These are phyloP conservation scores for Chitala chitala DNA, from an alignment of 2,113 vertebrate genomes.

Conservation along the genomic window DNA sequence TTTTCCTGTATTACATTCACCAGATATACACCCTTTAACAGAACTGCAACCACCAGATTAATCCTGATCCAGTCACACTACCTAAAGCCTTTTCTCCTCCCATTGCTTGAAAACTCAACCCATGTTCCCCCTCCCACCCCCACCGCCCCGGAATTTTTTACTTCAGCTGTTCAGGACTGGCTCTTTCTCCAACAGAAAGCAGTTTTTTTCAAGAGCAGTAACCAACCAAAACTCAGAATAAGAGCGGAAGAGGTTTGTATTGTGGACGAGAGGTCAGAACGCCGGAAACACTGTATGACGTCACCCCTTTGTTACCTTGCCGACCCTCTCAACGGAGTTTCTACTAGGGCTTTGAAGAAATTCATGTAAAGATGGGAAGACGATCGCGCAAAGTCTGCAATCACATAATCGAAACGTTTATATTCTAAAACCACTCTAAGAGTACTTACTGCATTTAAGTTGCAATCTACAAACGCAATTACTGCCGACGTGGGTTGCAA, in stretches of 20 bases:
- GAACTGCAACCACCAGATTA: slow-evolving; percentile 22
- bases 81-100: slow-evolving; percentile 29
- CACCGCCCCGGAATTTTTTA: slow-evolving; percentile 39
- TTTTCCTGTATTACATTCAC: slow-evolving; percentile 22
- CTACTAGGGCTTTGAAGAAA: slow-evolving; percentile 14
- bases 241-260: slow-evolving; percentile 25
- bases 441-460: neutral
- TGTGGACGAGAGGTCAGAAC: slow-evolving; percentile 53
- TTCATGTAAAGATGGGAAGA: neutral
- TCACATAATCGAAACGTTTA: neutral
- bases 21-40: slow-evolving; percentile 29
- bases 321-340: slow-evolving; percentile 40
- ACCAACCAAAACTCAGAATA: slow-evolving; percentile 25
- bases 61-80: slow-evolving; percentile 30
- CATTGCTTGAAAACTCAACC: slow-evolving; percentile 23
- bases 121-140: slow-evolving; percentile 17
- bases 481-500: too few relatives aligned
- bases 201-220: neutral
- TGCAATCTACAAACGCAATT: neutral
- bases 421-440: neutral
- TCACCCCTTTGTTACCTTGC: slow-evolving; percentile 73
- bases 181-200: slow-evolving; percentile 17
- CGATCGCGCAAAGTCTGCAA: neutral
- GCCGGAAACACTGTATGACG: slow-evolving; percentile 64
- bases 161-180: slow-evolving; percentile 31